A percentile compares a stretch with the other conserved stretches of the same genome.
Evolutionary conservation across 2,797 vertebrate species (phyloP).

Genomic region (Falco rusticolus): DNA sequence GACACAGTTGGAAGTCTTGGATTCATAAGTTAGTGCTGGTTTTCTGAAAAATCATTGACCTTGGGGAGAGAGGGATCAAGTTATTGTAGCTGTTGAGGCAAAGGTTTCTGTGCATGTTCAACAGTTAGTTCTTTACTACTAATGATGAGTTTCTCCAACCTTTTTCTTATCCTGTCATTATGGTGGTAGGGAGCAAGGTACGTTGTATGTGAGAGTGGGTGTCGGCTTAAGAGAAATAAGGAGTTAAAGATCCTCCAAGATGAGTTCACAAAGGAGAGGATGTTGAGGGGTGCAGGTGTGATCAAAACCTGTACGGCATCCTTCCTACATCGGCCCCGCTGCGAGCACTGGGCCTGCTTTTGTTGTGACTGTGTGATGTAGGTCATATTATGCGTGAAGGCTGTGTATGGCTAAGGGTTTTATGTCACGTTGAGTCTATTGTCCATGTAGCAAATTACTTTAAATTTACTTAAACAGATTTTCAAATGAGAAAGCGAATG

Average conservation of each 20-base stretch:
- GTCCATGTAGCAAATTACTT: neutral
- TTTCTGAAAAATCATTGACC: neutral
- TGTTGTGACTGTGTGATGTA: neutral
- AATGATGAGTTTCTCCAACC: neutral
- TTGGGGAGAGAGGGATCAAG: neutral
- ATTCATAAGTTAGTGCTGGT: neutral
- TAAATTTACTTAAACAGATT: neutral
- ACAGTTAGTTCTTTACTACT: neutral
- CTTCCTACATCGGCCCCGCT: neutral
- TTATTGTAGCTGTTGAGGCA: neutral
- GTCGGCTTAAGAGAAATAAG: neutral
- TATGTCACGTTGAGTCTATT: neutral
- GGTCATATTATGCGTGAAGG: neutral
- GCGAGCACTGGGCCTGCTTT: neutral
- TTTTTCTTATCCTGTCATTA: neutral
- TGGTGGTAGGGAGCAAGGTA: neutral
- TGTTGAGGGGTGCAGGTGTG: accelerated
- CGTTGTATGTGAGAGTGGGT: neutral
- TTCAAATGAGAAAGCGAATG: neutral
- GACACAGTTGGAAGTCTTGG: neutral
- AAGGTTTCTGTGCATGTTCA: neutral
- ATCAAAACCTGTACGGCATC: neutral
- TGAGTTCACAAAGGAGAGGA: neutral
- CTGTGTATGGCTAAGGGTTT: neutral
- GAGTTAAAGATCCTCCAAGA: neutral